Percentiles rank a stretch among this genome's conserved stretches.
Conservation (phyloP, 2,113 vertebrate genomes). For the Hippocampus abdominalis region DNA sequence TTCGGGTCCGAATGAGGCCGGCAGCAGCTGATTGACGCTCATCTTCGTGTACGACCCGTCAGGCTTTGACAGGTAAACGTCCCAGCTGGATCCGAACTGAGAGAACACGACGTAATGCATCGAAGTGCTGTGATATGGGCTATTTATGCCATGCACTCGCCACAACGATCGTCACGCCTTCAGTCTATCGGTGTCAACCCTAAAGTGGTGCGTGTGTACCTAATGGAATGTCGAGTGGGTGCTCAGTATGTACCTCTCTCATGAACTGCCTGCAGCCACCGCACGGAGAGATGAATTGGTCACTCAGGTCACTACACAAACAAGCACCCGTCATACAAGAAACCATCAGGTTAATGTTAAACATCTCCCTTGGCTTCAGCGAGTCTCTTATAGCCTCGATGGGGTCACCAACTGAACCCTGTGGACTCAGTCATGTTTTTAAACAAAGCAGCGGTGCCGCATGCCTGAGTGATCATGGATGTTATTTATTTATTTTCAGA, state of each 20-base stretch:
- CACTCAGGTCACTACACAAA: conserved; percentile 75
- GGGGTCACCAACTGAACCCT: background rate
- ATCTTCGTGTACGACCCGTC: conserved; percentile 73
- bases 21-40: conserved; percentile 80
- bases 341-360: background rate
- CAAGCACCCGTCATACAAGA: background rate
- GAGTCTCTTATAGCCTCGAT: background rate
- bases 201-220: background rate
- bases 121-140: too few species aligned
- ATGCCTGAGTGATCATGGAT: background rate
- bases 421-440: background rate
- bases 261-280: conserved; percentile 93
- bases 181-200: too few species aligned
- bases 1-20: conserved; percentile 81
- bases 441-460: background rate
- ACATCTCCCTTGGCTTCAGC: background rate
- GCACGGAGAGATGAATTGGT: conserved; percentile 82
- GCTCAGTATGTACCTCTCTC: conserved; percentile 78
- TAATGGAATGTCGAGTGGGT: background rate
- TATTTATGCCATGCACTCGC: too few species aligned
- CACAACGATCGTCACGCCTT: too few species aligned
- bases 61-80: conserved; percentile 78
- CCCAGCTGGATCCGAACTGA: conserved; percentile 84
- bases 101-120: background rate
- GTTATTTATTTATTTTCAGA: background rate